Evolutionary conservation across 2,888 invertebrate genomes (phyloP), one percentile per base, ranked within the genome.

Genomic region (Auanema sp.): DNA sequence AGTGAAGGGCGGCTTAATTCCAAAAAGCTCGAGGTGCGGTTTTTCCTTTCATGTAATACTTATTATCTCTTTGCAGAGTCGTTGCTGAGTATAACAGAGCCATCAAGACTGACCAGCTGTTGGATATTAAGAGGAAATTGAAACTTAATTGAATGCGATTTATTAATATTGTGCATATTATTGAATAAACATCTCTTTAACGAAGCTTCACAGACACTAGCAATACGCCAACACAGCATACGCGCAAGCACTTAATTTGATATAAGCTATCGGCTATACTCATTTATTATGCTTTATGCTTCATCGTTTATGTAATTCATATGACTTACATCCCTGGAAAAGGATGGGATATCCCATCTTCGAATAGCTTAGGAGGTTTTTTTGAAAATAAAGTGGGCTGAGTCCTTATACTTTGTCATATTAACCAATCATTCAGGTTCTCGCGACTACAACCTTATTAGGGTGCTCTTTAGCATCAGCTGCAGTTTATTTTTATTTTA

Each of bases 401-500:
- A n/a, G n/a, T n/a, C n/a, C n/a, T 33, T 3, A 33, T 33, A 33
- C 4, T 33, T 5, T 33, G 33, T 8, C 8, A 5, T 8, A 33
- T 33, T 33, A 33, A 8, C 33, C 8, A 5, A 33, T 33, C 3
- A 33, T 70, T n/a, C 53, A 71, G 68, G 41, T 56, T 16, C 18
- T 68, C 1, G 14, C 69, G 12, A 52, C 70, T 2, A 59, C 69
- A 21, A 64, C 64, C 4, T 33, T 75, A 16, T 47, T 75, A 6
- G 72, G 72, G 23, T 69, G 69, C 6, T 63, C 75, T 1, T 60
- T 65, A 1, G 68, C 71, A 10, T 68, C 72, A 0, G 75, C 72
- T 10, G 67, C 60, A 11, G 60, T 66, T n/a, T 75, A 75, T 57
- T 58, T 65, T 18, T 71, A 56, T 54, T 33, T 60, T 12, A 72